Evolutionary conservation across 2,888 invertebrate species (phyloP), one percentile per base, ranked within the genome.

Genomic region (Chymomyza amoena): DNA sequence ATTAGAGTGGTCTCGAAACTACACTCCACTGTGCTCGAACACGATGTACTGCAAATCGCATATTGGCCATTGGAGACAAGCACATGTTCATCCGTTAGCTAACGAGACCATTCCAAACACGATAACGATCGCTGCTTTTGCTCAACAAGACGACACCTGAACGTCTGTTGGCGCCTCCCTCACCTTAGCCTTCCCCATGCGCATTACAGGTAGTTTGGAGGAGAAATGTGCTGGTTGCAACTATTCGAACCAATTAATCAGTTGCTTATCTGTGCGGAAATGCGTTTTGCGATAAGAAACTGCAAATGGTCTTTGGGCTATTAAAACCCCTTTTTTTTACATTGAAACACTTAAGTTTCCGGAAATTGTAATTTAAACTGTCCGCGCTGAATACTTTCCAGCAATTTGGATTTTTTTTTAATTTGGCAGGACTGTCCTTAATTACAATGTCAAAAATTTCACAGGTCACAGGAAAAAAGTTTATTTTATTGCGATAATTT

Each of bases 1-100:
- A 89, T 91, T 91, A 90, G 89, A 91, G 90, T 91, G 91, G 91
- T 91, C 91, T 91, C 91, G 91, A 91, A 91, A 91, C 91, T 91
- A 90, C 80, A 79, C 79, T 71, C 75, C 70, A 75, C 79, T 76
- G 77, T 73, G 64, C 62, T 66, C 54, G 57, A 64, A 64, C 64
- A 64, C 45, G 45, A 9, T 60, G 56, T 52, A 61, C 65, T 66
- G 77, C 76, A 80, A 77, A 68, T 68, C 79, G 80, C 83, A 82
- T 73, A 78, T 73, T 68, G 77, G 64, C 57, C 66, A 68, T 64
- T 61, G 69, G 69, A 32, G 63, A 64, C 68, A 67, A 74, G 78
- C 73, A 79, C 77, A 74, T 72, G 75, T 61, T 74, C 77, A 76
- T 80, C 79, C 82, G 87, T 91, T 91, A 91, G 91, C 91, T 89